Conservation (phyloP, 2,888 invertebrate species). For the Acanthosoma haemorrhoidale region DNA sequence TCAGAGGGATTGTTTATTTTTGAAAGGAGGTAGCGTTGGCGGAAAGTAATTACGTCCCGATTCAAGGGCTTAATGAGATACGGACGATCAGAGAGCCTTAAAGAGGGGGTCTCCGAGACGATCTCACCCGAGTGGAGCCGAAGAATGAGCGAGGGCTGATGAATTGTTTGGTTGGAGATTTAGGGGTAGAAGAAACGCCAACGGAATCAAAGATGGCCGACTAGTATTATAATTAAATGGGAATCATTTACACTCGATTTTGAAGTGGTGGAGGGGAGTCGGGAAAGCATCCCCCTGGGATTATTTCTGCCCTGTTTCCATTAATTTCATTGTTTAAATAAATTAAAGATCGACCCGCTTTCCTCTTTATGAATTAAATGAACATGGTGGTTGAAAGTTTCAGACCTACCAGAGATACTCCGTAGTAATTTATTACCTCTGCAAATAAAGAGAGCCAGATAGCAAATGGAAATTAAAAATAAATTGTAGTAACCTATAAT, state of each 20-base stretch:
- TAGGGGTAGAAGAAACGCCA: too few relatives aligned
- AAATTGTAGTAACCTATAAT: too few relatives aligned
- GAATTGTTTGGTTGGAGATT: too few relatives aligned
- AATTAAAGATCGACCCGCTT: not conserved
- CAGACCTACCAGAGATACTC: not conserved
- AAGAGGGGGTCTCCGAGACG: not conserved
- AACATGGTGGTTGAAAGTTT: not conserved
- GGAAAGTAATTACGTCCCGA: constrained; percentile 1
- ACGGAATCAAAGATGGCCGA: constrained; percentile 11
- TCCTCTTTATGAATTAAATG: not conserved
- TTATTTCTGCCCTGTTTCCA: too few relatives aligned
- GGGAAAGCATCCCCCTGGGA: too few relatives aligned
- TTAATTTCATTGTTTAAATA: constrained; percentile 14
- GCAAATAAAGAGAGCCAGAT: too few relatives aligned
- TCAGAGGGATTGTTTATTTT: not conserved
- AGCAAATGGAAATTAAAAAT: too few relatives aligned
- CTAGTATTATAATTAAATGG: not conserved
- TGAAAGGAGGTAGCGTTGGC: not conserved
- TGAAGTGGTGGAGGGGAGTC: too few relatives aligned
- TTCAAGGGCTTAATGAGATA: constrained; percentile 8
- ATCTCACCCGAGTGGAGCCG: too few relatives aligned
- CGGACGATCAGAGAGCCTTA: not conserved
- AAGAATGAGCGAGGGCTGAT: too few relatives aligned
- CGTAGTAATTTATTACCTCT: not conserved
- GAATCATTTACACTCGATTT: not conserved